These are phyloP conservation scores for Fukomys damarensis DNA, from an alignment of 2,113 vertebrate species.

Conservation along the genomic window DNA sequence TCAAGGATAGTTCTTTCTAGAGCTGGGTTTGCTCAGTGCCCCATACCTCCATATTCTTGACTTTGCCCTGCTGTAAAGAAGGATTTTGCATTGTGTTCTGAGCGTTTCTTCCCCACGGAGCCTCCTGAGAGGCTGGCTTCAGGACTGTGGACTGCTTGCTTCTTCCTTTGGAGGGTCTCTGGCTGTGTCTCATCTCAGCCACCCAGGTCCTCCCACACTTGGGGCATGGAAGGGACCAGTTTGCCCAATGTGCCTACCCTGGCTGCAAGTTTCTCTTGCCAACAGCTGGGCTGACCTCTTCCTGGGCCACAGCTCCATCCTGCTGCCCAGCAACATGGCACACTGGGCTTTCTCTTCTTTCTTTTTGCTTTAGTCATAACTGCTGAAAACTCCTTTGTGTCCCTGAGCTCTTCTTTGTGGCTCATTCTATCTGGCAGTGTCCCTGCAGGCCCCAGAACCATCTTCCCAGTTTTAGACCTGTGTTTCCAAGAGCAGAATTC, in stretches of 20 bases:
- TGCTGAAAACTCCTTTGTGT: neutral
- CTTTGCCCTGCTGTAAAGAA: rapidly evolving
- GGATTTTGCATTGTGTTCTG: neutral
- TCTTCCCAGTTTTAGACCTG: neutral
- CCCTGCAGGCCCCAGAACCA: neutral
- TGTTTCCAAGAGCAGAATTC: neutral
- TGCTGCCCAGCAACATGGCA: neutral
- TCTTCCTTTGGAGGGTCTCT: neutral
- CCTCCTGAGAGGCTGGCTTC: neutral
- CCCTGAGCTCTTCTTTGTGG: neutral
- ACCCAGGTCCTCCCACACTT: neutral
- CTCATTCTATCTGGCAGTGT: neutral
- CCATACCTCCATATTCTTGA: neutral
- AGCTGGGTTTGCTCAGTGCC: neutral
- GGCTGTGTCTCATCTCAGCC: neutral
- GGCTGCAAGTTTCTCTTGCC: neutral
- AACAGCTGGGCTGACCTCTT: neutral
- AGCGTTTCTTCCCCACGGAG: neutral
- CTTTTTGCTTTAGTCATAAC: neutral
- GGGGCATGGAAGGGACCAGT: neutral
- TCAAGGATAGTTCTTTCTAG: neutral
- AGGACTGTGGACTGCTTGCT: rapidly evolving
- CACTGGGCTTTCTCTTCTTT: neutral
- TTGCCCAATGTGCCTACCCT: neutral
- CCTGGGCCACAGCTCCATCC: neutral